A percentile compares a stretch with the other conserved stretches of the same genome.
Conservation (phyloP, 2,113 vertebrate species). For the Crocuta crocuta region DNA sequence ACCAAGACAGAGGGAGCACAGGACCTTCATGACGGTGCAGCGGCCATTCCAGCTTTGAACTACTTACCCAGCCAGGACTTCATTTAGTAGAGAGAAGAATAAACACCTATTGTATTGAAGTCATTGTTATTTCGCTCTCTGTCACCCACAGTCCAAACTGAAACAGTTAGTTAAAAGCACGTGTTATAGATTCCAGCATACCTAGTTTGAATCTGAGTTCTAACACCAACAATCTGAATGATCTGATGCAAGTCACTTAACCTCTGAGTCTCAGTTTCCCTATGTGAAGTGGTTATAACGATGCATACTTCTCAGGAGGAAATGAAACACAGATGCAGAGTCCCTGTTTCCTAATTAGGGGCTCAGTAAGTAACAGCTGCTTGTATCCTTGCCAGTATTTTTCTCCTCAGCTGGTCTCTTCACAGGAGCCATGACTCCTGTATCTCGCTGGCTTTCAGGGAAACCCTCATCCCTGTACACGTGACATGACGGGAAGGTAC, state of each 20-base stretch:
- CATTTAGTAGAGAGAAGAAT: neutral
- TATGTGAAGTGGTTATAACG: neutral
- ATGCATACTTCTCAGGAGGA: neutral
- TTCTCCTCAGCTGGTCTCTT: neutral
- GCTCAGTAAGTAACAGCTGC: neutral
- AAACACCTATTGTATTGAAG: neutral
- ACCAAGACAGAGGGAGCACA: neutral
- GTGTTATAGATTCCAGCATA: neutral
- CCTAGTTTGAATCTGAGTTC: neutral
- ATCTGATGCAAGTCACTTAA: neutral
- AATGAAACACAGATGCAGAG: neutral
- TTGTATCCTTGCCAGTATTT: neutral
- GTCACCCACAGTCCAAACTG: neutral
- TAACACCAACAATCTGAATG: neutral
- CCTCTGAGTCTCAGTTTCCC: neutral
- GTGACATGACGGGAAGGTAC: neutral
- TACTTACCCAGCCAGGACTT: neutral
- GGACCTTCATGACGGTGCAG: neutral
- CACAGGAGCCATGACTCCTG: neutral
- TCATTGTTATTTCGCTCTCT: neutral
- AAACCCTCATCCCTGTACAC: neutral
- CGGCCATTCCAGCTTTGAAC: neutral
- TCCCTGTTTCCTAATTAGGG: neutral
- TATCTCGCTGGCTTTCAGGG: neutral
- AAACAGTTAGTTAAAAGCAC: neutral